Conservation (phyloP, 2,797 vertebrate species). For the Molossus molossus region DNA sequence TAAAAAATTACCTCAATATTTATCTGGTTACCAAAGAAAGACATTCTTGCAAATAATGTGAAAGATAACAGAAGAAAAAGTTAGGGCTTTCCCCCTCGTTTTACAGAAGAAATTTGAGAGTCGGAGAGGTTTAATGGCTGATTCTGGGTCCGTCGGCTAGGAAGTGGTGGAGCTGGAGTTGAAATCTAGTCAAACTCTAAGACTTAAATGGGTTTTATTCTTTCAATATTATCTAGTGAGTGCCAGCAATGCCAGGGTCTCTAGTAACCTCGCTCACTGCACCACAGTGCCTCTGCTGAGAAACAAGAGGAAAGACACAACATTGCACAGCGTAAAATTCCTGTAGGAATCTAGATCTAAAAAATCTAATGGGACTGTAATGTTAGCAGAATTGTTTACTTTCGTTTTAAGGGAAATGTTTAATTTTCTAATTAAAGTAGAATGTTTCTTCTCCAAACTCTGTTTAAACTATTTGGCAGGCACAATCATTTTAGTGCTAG, state of each 20-base stretch:
- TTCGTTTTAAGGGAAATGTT: conserved; percentile 13
- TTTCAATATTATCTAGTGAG: background rate
- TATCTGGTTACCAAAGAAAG: background rate
- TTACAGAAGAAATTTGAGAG: background rate
- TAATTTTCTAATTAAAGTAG: conserved; percentile 1
- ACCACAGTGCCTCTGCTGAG: background rate
- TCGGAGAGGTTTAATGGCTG: background rate
- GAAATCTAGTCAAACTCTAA: background rate
- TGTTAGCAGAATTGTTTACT: background rate
- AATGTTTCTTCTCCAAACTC: background rate
- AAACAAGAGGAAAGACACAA: background rate
- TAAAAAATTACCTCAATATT: background rate
- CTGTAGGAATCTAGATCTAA: background rate
- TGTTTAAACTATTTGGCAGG: background rate
- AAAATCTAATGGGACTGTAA: background rate
- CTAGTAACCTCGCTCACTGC: background rate
- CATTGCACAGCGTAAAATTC: background rate
- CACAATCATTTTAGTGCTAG: background rate
- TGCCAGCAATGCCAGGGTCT: background rate
- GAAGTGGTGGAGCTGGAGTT: background rate
- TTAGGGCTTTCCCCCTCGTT: background rate
- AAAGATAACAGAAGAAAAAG: background rate
- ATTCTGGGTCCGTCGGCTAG: background rate
- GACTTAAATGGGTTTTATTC: background rate
- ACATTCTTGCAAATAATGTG: background rate